Evolutionary conservation across 2,113 vertebrate genomes (phyloP).

Genomic region (Lasiurus borealis): DNA sequence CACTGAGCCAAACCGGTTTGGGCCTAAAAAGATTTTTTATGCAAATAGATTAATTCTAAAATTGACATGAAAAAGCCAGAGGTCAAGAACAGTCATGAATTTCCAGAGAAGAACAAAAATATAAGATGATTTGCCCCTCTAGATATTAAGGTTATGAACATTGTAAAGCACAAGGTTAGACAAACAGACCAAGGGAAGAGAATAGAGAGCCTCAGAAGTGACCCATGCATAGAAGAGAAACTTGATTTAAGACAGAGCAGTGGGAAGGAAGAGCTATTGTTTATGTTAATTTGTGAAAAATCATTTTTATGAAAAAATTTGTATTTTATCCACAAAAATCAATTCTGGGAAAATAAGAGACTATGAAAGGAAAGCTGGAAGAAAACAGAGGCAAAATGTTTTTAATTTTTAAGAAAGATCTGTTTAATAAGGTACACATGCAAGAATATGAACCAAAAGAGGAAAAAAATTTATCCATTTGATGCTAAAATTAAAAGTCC

Average conservation of each 20-base stretch:
- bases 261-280: not conserved
- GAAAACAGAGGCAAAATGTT: slow-evolving; percentile 24
- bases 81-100: slow-evolving; percentile 5
- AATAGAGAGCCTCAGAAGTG: not conserved
- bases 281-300: not conserved
- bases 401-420: slow-evolving; percentile 25
- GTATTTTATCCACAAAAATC: slow-evolving; percentile 11
- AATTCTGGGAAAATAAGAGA: not conserved
- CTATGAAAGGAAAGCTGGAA: not conserved
- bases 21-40: not conserved
- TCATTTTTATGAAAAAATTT: slow-evolving; percentile 21
- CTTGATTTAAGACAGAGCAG: not conserved
- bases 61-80: not conserved
- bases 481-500: not conserved
- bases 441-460: not conserved
- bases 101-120: not conserved
- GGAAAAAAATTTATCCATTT: slow-evolving; percentile 18
- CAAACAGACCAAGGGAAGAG: not conserved
- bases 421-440: not conserved
- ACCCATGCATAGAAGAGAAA: not conserved
- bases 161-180: not conserved
- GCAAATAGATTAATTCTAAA: not conserved
- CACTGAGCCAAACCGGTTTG: too few relatives aligned
- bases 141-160: not conserved
- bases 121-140: not conserved